Base-by-base conservation (phyloP, 2,797 vertebrate species). In the Hippoglossus hippoglossus region DNA sequence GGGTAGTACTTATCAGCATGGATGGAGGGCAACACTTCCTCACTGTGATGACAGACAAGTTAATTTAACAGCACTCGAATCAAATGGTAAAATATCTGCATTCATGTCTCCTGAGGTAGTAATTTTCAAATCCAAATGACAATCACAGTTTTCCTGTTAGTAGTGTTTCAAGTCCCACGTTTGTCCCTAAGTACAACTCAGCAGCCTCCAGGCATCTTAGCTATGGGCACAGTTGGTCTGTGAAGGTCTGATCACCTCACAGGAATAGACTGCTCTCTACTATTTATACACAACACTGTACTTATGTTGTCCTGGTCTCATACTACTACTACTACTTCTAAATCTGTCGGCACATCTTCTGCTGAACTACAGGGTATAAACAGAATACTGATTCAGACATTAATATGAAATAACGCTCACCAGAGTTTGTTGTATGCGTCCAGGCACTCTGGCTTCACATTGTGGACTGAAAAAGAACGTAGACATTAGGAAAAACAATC, bases 401-500 rank as follows among this genome's bases (percentile, higher is more conserved):
- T 13, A 4, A 74, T 49, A 47, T 22, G 2, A 83, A 53, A 67
- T 8, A 55, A 63, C 54, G 94, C 96, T 95, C 93, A 99, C 98
- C 97, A 98, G 71, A 99, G 95, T 89, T 96, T 96, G 94, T 98
- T 99, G 95, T 99, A 99, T 39, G 95, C 91, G 3, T 98, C 97
- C 85, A 98, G 95, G 93, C 93, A 99, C 89, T 99, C 98, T 3
- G 98, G 98, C 84, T 99, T 99, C 74, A 99, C 98, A 76, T 97
- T 99, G 90, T 99, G 98, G 95, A 99, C 98, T 99, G 93, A 62
- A 86, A 88, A 88, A 66, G 63, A 28, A 61, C 18, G 7, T 19
- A 46, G 1, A 61, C 28, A 60, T 41, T 4, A 68, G 28, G 8
- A 54, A 47, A 6, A 57, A 41, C 5, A 36, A 44, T 1, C 3